Evolutionary conservation across 2,888 invertebrate genomes (phyloP).

Genomic region (Scaptomyza reducta): DNA sequence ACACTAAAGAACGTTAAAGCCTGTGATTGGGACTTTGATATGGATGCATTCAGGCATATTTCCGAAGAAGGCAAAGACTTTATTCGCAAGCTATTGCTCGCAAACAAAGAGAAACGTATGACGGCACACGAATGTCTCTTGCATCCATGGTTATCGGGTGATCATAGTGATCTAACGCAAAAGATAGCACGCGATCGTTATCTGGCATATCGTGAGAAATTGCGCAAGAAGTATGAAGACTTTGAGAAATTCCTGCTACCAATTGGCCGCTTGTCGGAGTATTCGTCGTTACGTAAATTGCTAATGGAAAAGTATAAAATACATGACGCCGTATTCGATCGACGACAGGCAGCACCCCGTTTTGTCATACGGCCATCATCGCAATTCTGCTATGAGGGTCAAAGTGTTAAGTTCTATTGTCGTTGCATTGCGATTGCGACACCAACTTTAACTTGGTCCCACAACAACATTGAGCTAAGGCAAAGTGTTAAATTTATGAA

Average conservation of each 20-base stretch:
- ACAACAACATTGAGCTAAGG: conserved; percentile 95
- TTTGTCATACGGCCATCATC: conserved; percentile 98
- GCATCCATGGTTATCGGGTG: conserved; percentile 97
- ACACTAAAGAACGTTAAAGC: conserved; percentile 99
- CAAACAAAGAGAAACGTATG: conserved; percentile 98
- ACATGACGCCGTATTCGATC: conserved; percentile 97
- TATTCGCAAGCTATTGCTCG: conserved; percentile 94
- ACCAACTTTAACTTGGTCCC: conserved; percentile 97
- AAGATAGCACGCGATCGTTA: conserved; percentile 94
- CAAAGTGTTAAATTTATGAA: conserved; percentile 99
- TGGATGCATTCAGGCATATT: conserved; percentile 96
- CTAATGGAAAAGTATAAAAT: conserved; percentile 98
- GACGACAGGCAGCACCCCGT: conserved; percentile 98
- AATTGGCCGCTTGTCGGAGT: conserved; percentile 98
- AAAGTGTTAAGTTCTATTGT: conserved; percentile 98
- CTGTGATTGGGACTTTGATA: conserved; percentile 99
- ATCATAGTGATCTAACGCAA: conserved; percentile 90
- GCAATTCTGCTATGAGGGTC: conserved; percentile 98
- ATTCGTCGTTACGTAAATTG: conserved; percentile 97
- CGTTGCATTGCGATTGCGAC: conserved; percentile 97
- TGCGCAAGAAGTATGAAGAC: conserved; percentile 92
- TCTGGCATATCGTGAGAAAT: conserved; percentile 93
- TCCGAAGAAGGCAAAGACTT: conserved; percentile 99
- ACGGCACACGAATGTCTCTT: conserved; percentile 98
- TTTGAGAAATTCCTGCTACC: conserved; percentile 95